phyloP scores from a whole-genome alignment of 1,140 invertebrate genomes.

The Lepidostoma basale region DNA sequence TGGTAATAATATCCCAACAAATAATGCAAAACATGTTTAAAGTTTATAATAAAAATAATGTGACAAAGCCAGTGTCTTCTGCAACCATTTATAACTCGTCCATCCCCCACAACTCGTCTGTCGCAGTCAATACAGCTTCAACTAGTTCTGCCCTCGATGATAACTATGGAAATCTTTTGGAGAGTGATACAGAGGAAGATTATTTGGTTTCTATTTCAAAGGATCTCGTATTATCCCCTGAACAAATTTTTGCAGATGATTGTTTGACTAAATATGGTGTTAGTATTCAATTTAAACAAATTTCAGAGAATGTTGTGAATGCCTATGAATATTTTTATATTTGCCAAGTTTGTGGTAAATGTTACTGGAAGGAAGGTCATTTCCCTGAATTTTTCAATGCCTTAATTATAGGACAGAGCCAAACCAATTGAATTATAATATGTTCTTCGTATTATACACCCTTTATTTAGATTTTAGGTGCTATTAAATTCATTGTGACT shows the following conservation, averaged over 20 bases:
- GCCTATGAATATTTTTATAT: slow-evolving; percentile 63
- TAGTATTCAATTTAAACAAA: slow-evolving; percentile 59
- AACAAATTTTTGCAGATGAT: slow-evolving; percentile 51
- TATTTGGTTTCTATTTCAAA: slow-evolving; percentile 49
- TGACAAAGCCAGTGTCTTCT: slow-evolving; percentile 2
- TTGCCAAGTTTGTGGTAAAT: slow-evolving; percentile 68
- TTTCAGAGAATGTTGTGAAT: slow-evolving; percentile 59
- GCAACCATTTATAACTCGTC: neutral
- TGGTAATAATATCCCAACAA: slow-evolving; percentile 1
- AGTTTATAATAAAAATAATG: slow-evolving; percentile 50
- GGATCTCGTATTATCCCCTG: slow-evolving; percentile 46
- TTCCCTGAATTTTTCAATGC: slow-evolving; percentile 9
- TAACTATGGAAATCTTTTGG: slow-evolving; percentile 14
- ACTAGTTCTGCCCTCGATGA: slow-evolving; percentile 12
- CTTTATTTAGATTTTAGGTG: neutral
- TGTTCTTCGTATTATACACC: neutral
- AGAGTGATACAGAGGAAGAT: slow-evolving; percentile 36
- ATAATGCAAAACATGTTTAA: slow-evolving; percentile 8
- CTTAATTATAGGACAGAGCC: slow-evolving; percentile 9
- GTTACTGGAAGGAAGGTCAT: slow-evolving; percentile 64
- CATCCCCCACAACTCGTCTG: neutral
- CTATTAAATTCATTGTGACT: too few species aligned
- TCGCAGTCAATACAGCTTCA: slow-evolving; percentile 5
- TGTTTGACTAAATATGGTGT: slow-evolving; percentile 55
- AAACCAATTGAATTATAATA: slow-evolving; percentile 4